These are phyloP conservation scores for Oncorhynchus masou DNA, from an alignment of 2,113 vertebrate genomes.

Conservation along the genomic window DNA sequence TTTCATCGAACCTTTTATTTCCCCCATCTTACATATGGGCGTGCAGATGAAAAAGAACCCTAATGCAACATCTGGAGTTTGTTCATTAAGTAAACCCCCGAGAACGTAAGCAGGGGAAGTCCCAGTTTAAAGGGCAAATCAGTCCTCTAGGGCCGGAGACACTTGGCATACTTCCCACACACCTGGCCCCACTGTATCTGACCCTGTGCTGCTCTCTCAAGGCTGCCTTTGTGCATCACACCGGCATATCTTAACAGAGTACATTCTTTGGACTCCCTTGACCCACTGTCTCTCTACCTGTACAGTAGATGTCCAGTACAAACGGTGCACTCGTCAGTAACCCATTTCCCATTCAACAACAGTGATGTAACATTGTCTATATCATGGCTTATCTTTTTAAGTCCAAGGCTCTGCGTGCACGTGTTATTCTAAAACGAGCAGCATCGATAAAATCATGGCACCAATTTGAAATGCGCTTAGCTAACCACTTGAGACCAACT, in stretches of 20 bases:
- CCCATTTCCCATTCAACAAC: not conserved
- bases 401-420: not conserved
- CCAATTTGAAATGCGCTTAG: not conserved
- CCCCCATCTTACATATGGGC: not conserved
- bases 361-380: not conserved
- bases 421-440: not conserved
- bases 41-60: not conserved
- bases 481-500: not conserved
- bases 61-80: not conserved
- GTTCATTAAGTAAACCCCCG: conserved; percentile 21
- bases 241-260: conserved; percentile 19
- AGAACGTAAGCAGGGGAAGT: conserved; percentile 26
- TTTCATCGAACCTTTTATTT: conserved; percentile 16
- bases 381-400: not conserved
- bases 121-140: conserved; percentile 4
- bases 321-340: too few species aligned
- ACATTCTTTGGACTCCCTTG: conserved; percentile 56
- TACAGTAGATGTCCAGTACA: not conserved
- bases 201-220: conserved; percentile 46
- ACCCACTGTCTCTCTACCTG: conserved; percentile 2
- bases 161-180: conserved; percentile 48
- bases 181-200: conserved; percentile 55
- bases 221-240: conserved; percentile 57
- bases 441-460: not conserved
- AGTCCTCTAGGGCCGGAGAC: conserved; percentile 15